Conservation (phyloP, 2,113 vertebrate genomes). For the Orcinus orca region DNA sequence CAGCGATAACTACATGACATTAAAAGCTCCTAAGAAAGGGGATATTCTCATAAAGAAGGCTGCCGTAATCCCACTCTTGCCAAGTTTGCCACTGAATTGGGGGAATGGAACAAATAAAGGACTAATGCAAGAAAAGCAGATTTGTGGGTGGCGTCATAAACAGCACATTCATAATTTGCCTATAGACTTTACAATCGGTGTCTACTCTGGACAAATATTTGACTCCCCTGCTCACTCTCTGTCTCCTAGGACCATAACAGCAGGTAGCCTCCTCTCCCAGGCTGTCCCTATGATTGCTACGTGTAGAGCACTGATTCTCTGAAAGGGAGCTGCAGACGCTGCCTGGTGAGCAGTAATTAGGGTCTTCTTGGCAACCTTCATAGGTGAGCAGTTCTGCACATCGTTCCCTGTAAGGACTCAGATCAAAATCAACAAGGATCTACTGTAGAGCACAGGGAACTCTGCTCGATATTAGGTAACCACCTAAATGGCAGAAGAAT, state of each 20-base stretch:
- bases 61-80: neutral
- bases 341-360: neutral
- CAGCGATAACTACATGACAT: neutral
- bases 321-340: neutral
- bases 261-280: neutral
- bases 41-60: neutral
- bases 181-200: neutral
- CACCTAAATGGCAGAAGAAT: too few species aligned
- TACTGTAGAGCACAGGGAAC: too few species aligned
- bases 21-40: neutral
- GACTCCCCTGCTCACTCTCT: neutral
- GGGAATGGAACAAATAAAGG: neutral
- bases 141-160: neutral
- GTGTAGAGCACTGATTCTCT: neutral
- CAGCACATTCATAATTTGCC: neutral
- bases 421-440: neutral
- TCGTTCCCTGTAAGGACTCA: neutral
- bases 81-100: neutral
- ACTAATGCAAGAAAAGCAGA: neutral
- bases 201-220: neutral
- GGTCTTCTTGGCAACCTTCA: neutral
- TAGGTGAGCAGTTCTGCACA: neutral
- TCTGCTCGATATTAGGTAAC: too few species aligned
- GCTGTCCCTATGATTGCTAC: neutral
- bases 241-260: neutral